phyloP scores from a whole-genome alignment of 2,797 vertebrate species.

The Acropternis orthonyx region DNA sequence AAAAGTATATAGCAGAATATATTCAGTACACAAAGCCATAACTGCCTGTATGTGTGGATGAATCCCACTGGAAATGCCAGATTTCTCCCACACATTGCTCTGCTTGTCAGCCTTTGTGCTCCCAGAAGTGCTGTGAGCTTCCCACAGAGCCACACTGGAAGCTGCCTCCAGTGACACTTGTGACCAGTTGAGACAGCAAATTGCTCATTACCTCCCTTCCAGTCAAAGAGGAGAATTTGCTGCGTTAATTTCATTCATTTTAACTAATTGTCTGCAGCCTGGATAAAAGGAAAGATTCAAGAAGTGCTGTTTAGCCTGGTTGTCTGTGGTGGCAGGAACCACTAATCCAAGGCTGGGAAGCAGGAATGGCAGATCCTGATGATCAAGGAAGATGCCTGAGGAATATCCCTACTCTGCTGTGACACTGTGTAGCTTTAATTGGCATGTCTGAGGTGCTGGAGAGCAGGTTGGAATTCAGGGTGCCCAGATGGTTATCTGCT shows the following conservation, averaged over 20 bases:
- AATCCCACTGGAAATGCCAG: background rate
- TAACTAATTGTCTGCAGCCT: background rate
- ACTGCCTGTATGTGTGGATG: background rate
- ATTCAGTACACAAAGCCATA: background rate
- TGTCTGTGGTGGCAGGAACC: background rate
- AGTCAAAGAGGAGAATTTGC: background rate
- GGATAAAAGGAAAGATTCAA: background rate
- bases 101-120: slow-evolving; percentile 7
- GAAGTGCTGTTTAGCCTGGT: background rate
- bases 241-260: background rate
- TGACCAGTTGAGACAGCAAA: slow-evolving; percentile 7
- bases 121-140: background rate
- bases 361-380: background rate
- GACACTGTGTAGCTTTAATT: background rate
- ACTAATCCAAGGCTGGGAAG: background rate
- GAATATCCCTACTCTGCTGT: background rate
- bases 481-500: slow-evolving; percentile 18
- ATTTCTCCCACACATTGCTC: background rate
- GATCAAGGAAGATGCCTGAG: background rate
- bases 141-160: background rate
- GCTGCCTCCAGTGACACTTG: background rate
- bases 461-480: slow-evolving; percentile 1
- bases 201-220: background rate
- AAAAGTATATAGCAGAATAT: background rate
- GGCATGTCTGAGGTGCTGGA: background rate